Base-by-base conservation (phyloP, 2,113 vertebrate species). In the Fulica atra region DNA sequence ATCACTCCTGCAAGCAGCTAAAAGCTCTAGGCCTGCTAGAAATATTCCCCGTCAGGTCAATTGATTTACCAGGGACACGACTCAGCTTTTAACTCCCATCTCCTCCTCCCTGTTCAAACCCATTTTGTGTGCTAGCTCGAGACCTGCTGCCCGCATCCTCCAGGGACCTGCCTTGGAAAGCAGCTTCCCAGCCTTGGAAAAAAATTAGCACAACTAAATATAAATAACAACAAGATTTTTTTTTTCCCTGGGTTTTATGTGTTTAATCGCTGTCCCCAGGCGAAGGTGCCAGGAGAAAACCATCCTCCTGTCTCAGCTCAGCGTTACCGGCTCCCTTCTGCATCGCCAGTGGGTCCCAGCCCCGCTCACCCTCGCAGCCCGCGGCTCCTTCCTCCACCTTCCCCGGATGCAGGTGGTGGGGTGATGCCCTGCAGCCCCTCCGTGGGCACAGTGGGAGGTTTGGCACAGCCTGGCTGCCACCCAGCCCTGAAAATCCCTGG, bases 251-350 rank as follows among this genome's bases (percentile, higher is more conserved):
- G n/a, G n/a, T n/a, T n/a, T 9, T 17, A 53, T 10, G 3, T 20
- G 31, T 59, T 90, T 65, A 54, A 50, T 38, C 3, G 0, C 66
- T 42, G 48, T 50, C 40, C 46, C 42, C n/a, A 12, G 76, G 38
- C 26, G 17, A 56, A 87, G 78, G 31, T 20, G 5, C 54, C 56
- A 6, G 0, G 2, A 66, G 40, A 19, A 66, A 63, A 40, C 11
- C 3, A 0, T 46, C n/a, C 81, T 57, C 40, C 54, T 42, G 18
- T 2, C 57, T 15, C 8, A 2, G 56, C 5, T 56, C 1, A 1
- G 6, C 0, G 0, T 7, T 3, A 4, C 40, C 4, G 4, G 35
- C 84, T 70, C 10, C 0, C 7, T 3, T 16, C 29, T 2, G 1
- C 33, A 0, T 7, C 6, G 1, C 18, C 1, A 0, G 69, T 0